Evolutionary conservation across 2,113 vertebrate genomes (phyloP).

Genomic region (Hippocampus mohnikei): DNA sequence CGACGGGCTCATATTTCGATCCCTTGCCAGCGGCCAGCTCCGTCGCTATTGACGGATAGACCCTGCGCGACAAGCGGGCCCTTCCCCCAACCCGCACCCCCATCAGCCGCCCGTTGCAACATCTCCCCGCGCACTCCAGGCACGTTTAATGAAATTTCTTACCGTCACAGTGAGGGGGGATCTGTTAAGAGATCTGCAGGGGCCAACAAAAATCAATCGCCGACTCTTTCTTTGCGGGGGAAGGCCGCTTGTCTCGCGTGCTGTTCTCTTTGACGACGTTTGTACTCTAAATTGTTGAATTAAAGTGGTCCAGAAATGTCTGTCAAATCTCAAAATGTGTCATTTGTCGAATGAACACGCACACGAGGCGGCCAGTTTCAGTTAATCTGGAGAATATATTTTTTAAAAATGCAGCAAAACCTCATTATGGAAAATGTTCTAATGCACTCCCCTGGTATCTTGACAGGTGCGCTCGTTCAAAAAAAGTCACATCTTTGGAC

Average conservation of each 20-base stretch:
- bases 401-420: not conserved
- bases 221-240: slow-evolving; percentile 35
- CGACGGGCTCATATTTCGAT: slow-evolving; percentile 52
- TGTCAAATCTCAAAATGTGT: not conserved
- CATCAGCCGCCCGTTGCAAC: slow-evolving; percentile 32
- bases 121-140: slow-evolving; percentile 36
- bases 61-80: slow-evolving; percentile 46
- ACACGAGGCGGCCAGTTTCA: not conserved
- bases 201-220: slow-evolving; percentile 60
- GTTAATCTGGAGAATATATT: not conserved
- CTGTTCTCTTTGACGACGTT: too few species aligned
- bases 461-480: not conserved
- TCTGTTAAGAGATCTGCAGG: slow-evolving; percentile 53
- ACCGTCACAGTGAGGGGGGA: slow-evolving; percentile 58
- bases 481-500: not conserved
- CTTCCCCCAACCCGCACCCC: slow-evolving; percentile 11
- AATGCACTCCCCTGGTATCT: not conserved
- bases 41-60: slow-evolving; percentile 51
- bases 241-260: slow-evolving; percentile 30
- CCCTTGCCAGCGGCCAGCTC: slow-evolving; percentile 32
- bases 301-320: not conserved
- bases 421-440: not conserved
- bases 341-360: not conserved
- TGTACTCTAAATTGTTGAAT: not conserved
- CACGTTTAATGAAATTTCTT: slow-evolving; percentile 65